phyloP scores from a whole-genome alignment of 1,140 invertebrate genomes.

The Nylanderia fulva region DNA sequence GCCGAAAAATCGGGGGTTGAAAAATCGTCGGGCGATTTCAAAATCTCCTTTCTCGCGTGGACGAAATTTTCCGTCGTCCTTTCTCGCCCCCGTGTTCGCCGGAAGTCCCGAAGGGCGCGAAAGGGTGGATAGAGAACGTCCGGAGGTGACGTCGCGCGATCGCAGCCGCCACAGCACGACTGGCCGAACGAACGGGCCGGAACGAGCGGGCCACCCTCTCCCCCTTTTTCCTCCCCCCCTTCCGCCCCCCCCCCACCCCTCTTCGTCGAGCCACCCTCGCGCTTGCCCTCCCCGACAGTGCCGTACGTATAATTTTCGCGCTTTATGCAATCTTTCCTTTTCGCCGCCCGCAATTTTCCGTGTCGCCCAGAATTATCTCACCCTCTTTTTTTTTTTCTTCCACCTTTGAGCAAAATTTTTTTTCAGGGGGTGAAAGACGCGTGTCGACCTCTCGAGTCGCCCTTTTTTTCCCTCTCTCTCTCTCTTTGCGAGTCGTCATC shows the following conservation, averaged over 20 bases:
- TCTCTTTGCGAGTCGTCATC: conserved; percentile 28
- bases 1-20: too few species aligned
- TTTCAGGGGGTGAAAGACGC: not conserved
- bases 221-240: conserved; percentile 72
- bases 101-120: conserved; percentile 50
- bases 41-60: too few species aligned
- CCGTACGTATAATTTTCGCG: conserved; percentile 19
- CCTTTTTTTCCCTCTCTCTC: conserved; percentile 9
- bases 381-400: too few species aligned
- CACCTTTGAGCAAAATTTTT: conserved; percentile 26
- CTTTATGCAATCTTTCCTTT: not conserved
- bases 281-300: conserved; percentile 49
- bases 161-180: conserved; percentile 79
- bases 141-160: conserved; percentile 64
- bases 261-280: conserved; percentile 64
- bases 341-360: not conserved
- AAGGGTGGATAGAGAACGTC: not conserved
- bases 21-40: too few species aligned
- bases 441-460: not conserved
- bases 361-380: too few species aligned
- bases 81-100: not conserved
- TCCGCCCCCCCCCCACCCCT: conserved; percentile 71
- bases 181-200: conserved; percentile 81
- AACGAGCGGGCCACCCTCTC: conserved; percentile 62
- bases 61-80: too few species aligned